Evolutionary conservation across 2,113 vertebrate species (phyloP).

Genomic region (Mastomys coucha): DNA sequence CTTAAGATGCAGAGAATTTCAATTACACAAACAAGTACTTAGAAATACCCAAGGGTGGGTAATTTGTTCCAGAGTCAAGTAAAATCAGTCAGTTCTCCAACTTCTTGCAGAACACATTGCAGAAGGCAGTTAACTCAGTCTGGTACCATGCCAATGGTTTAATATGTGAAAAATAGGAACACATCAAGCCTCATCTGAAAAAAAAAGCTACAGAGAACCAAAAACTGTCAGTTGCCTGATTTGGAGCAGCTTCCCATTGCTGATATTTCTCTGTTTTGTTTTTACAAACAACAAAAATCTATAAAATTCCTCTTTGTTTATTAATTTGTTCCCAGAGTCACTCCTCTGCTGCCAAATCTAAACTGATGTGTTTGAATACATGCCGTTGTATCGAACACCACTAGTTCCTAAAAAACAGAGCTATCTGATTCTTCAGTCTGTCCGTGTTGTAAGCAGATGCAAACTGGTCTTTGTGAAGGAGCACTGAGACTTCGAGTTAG

Average conservation of each 20-base stretch:
- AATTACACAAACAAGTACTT: slow-evolving; percentile 64
- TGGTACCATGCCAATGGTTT: not conserved
- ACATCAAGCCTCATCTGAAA: not conserved
- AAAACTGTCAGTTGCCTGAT: slow-evolving; percentile 43
- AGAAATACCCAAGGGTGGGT: slow-evolving; percentile 26
- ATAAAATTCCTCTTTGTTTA: not conserved
- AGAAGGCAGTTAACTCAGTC: slow-evolving; percentile 49
- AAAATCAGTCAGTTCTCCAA: slow-evolving; percentile 66
- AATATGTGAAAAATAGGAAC: slow-evolving; percentile 10
- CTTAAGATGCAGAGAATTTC: slow-evolving; percentile 74
- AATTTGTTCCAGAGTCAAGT: slow-evolving; percentile 55
- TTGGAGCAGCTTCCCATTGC: not conserved
- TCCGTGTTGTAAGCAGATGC: not conserved
- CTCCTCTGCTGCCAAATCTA: not conserved
- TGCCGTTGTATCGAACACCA: not conserved
- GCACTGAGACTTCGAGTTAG: not conserved
- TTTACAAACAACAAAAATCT: not conserved
- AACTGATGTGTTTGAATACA: slow-evolving; percentile 18
- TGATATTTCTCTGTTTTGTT: not conserved
- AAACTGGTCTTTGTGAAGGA: not conserved
- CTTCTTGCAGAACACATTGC: not conserved
- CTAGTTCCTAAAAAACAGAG: not conserved
- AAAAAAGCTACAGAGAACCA: not conserved
- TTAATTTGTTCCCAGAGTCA: slow-evolving; percentile 5
- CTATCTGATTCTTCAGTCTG: not conserved